A percentile compares a stretch with the other conserved stretches of the same genome.
Conservation (phyloP, 2,888 invertebrate species). For the Chelonus formosanus region DNA sequence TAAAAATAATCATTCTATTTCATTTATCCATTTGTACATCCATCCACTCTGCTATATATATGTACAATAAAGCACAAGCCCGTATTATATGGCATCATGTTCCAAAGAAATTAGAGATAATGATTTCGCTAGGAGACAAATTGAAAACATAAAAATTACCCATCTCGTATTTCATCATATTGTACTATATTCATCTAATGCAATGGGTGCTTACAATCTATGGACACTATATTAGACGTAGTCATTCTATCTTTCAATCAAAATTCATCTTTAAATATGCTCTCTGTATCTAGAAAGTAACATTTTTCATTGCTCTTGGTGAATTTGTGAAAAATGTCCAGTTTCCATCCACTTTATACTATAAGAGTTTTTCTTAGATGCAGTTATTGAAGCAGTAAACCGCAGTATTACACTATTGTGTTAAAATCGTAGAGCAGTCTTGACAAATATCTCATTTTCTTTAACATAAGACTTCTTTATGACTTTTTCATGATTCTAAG, state of each 20-base stretch:
- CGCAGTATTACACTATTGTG: too few species aligned
- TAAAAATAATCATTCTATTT: constrained; percentile 2
- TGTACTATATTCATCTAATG: constrained; percentile 8
- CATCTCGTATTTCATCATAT: too few species aligned
- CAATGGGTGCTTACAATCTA: constrained; percentile 6
- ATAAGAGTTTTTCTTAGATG: too few species aligned
- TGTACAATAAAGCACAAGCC: constrained; percentile 56
- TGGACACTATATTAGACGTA: constrained; percentile 2
- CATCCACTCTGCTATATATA: constrained; percentile 39
- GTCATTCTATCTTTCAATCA: neutral
- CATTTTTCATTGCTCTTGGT: too few species aligned
- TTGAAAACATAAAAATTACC: constrained; percentile 26
- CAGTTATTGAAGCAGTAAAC: too few species aligned
- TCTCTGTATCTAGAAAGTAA: too few species aligned
- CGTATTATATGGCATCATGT: constrained; percentile 60
- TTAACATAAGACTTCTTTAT: too few species aligned
- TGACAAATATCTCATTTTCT: too few species aligned
- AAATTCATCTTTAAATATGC: too few species aligned
- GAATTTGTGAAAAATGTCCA: constrained; percentile 3
- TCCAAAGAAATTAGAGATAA: constrained; percentile 54
- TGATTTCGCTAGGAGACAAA: constrained; percentile 21
- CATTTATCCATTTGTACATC: constrained; percentile 21
- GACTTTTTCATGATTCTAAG: too few species aligned
- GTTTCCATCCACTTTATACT: constrained; percentile 17
- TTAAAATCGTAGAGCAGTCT: too few species aligned